Evolutionary conservation across 2,888 invertebrate species (phyloP), one percentile per base, ranked within the genome.

Genomic region (Corythucha ciliata): DNA sequence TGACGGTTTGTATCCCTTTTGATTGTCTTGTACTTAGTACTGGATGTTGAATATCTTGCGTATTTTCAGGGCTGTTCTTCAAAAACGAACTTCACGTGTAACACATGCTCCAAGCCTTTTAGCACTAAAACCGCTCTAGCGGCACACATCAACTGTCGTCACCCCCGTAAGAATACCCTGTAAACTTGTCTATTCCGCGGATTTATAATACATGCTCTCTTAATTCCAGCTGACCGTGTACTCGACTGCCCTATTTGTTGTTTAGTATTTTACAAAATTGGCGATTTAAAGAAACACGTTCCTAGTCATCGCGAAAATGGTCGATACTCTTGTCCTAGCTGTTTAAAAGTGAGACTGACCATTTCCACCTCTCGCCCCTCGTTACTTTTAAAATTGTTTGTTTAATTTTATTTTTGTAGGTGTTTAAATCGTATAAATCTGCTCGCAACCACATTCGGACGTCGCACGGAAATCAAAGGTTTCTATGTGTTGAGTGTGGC

Each of bases 221-320:
- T 44, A 29, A 8, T 44, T 48, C 6, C 52, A 58, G 56, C 48
- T 20, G 40, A 48, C 18, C 51, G 50, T 22, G 45, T 74, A 46
- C 81, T 81, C 61, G 78, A 81, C 63, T 86, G 86, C 64, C 80
- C 82, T 0, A 79, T 83, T 62, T 86, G 86, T 65, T 74, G 76
- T 50, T 73, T 77, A 61, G 72, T 74, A 12, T 85, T 82, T 63
- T 77, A 78, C 56, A 77, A 79, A 60, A 73, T 80, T n/a, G 64
- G 75, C 2, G 70, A 73, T 49, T 68, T 83, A 58, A 80, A 79
- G 63, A 72, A 76, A 46, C 85, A 85, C 64, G 78, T 82, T 24
- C 72, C 74, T 51, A 71, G 71, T 16, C 83, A 85, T 63, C 63
- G 67, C 22, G 73, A 74, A 52, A 69, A 73, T 34, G 81, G 81